Conservation (phyloP, 2,888 invertebrate genomes). For the Himalopsyche japonica region DNA sequence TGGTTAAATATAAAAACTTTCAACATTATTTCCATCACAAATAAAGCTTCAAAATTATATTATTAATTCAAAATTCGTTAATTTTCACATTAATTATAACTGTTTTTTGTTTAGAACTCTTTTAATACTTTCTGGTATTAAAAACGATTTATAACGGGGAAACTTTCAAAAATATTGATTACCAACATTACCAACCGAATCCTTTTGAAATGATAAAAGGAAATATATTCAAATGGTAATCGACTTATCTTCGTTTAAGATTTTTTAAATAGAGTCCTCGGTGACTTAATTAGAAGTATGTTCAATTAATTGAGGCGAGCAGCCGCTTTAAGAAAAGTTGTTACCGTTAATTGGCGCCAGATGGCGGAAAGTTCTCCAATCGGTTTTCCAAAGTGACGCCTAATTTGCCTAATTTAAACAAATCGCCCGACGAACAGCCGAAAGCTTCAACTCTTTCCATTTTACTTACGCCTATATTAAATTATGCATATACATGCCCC, state of each 20-base stretch:
- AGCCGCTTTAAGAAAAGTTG: neutral
- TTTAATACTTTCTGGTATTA: no score
- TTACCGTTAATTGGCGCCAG: neutral
- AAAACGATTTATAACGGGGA: no score
- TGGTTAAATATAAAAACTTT: no score
- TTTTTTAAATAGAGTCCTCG: neutral
- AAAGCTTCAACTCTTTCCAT: neutral
- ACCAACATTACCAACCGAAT: neutral
- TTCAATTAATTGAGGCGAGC: neutral
- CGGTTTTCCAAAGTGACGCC: slow-evolving; percentile 3
- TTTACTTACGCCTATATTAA: neutral
- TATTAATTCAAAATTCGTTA: no score
- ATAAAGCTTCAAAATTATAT: no score
- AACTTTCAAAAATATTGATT: no score
- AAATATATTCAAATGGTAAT: neutral
- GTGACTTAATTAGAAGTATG: neutral
- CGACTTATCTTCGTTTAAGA: neutral
- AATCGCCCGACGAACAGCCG: neutral
- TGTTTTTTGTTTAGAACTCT: no score
- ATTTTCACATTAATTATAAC: no score
- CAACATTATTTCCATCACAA: no score
- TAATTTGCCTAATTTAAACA: slow-evolving; percentile 4
- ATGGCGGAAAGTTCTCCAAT: neutral
- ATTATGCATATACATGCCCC: no score
- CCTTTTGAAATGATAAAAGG: neutral